phyloP scores from a whole-genome alignment of 2,797 vertebrate genomes.

The Zenarchopterus dispar region DNA sequence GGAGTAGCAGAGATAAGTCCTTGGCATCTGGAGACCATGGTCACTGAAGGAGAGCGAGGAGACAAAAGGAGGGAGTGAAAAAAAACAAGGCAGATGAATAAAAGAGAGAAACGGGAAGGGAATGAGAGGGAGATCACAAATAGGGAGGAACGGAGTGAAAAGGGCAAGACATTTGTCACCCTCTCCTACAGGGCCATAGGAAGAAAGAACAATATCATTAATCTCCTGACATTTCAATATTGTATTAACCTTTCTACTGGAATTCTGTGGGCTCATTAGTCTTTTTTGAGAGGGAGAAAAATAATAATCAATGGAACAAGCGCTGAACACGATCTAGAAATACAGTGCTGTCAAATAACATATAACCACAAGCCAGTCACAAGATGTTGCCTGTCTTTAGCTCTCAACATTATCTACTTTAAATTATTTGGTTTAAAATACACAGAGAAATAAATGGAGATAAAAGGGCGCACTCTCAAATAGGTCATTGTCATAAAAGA shows the following conservation, averaged over 20 bases:
- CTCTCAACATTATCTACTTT: constrained; percentile 50
- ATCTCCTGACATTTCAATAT: constrained; percentile 90
- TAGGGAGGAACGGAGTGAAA: constrained; percentile 75
- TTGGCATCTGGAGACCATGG: constrained; percentile 52
- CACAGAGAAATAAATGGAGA: constrained; percentile 46
- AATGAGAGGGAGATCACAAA: constrained; percentile 62
- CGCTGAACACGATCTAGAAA: constrained; percentile 73
- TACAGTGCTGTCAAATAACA: constrained; percentile 73
- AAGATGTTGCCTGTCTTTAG: constrained; percentile 55
- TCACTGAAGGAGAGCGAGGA: constrained; percentile 58
- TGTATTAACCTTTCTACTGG: constrained; percentile 87
- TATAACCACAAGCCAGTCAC: constrained; percentile 68
- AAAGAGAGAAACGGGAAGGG: constrained; percentile 47
- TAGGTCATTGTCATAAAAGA: constrained; percentile 62
- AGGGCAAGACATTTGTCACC: constrained; percentile 87
- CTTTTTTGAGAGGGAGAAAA: constrained; percentile 79
- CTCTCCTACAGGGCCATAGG: constrained; percentile 66
- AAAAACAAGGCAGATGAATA: constrained; percentile 20
- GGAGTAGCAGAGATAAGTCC: constrained; percentile 41
- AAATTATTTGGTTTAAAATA: constrained; percentile 42
- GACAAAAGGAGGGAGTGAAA: constrained; percentile 36
- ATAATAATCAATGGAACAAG: constrained; percentile 86
- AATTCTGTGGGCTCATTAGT: constrained; percentile 85
- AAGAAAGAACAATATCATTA: constrained; percentile 84
- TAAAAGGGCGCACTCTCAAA: constrained; percentile 33